Conservation (phyloP, 2,797 vertebrate genomes). For the Setipinna tenuifilis region DNA sequence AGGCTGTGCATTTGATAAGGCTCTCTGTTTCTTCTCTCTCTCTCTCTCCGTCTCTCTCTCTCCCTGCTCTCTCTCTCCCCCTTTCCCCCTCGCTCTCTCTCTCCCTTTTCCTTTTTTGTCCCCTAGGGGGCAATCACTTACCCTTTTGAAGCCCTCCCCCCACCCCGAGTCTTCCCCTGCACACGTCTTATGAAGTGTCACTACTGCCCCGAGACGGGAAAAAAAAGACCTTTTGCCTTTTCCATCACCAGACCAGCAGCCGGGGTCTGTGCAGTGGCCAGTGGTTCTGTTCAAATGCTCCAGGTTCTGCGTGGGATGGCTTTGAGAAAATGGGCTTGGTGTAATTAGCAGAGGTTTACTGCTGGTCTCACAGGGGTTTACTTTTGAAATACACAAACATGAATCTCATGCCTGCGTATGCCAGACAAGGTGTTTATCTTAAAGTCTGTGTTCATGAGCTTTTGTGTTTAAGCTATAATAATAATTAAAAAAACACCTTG, state of each 20-base stretch:
- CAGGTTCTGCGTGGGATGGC: neutral
- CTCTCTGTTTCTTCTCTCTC: slow-evolving; percentile 62
- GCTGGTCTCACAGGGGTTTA: slow-evolving; percentile 6
- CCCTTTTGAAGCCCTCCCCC: slow-evolving; percentile 77
- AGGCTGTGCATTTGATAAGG: slow-evolving; percentile 72
- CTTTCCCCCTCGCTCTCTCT: neutral
- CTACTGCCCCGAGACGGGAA: slow-evolving; percentile 57
- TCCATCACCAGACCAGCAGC: slow-evolving; percentile 35
- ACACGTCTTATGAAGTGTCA: slow-evolving; percentile 70
- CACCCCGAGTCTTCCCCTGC: slow-evolving; percentile 65
- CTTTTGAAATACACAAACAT: slow-evolving; percentile 27
- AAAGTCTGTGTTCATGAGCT: slow-evolving; percentile 1
- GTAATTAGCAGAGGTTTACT: neutral
- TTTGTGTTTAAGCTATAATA: neutral
- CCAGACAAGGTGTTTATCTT: slow-evolving; percentile 25
- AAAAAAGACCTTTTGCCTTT: slow-evolving; percentile 18
- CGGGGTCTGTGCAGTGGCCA: neutral
- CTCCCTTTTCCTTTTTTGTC: slow-evolving; percentile 62
- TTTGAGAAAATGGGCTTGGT: slow-evolving; percentile 16
- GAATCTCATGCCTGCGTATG: neutral
- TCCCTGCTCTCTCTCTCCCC: neutral
- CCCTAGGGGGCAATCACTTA: slow-evolving; percentile 86
- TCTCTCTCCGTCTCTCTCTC: slow-evolving; percentile 53
- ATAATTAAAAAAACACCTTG: neutral
- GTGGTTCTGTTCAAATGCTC: slow-evolving; percentile 69